Conservation (phyloP, 2,888 invertebrate genomes). For the Hetaerina titia region DNA sequence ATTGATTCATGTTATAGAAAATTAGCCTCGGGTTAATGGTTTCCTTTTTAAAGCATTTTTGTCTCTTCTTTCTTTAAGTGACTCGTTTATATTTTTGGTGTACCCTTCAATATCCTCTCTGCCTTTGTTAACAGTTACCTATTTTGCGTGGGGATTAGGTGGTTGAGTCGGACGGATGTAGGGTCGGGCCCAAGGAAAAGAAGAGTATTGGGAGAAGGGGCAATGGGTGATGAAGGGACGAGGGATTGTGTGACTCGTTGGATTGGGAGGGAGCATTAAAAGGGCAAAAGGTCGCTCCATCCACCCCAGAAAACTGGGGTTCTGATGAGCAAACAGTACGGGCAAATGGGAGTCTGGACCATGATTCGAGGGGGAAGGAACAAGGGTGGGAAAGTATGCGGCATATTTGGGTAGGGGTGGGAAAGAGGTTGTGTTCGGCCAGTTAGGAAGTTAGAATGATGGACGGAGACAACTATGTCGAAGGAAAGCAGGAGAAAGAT, state of each 20-base stretch:
- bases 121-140: too few relatives aligned
- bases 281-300: constrained; percentile 35
- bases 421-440: background rate
- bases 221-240: background rate
- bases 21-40: too few relatives aligned
- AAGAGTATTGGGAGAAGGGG: background rate
- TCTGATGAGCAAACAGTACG: constrained; percentile 61
- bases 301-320: background rate
- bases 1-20: too few relatives aligned
- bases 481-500: background rate
- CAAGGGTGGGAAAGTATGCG: background rate
- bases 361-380: background rate
- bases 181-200: background rate
- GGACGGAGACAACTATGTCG: constrained; percentile 5
- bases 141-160: background rate
- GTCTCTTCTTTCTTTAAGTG: too few relatives aligned
- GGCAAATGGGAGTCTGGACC: background rate
- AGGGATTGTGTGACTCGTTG: background rate
- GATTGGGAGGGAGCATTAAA: background rate
- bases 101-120: too few relatives aligned
- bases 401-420: background rate
- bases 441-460: background rate
- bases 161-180: background rate
- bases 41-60: too few relatives aligned
- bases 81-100: too few relatives aligned